phyloP scores from a whole-genome alignment of 2,888 invertebrate species.

The Seira musarum region DNA sequence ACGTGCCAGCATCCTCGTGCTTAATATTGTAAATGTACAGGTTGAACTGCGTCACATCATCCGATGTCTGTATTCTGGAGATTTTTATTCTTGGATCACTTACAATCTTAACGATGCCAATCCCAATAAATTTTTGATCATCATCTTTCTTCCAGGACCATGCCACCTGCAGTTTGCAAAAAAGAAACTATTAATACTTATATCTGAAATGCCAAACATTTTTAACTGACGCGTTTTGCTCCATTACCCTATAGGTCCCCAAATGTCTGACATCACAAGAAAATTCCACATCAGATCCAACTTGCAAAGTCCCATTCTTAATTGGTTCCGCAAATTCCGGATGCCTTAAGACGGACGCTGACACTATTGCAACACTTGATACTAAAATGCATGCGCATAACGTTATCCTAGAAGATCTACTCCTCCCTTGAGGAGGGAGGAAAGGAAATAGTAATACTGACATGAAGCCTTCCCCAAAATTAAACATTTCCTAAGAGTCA shows the following conservation, averaged over 20 bases:
- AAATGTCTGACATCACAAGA: constrained; percentile 62
- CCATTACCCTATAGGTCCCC: constrained; percentile 60
- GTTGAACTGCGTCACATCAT: constrained; percentile 63
- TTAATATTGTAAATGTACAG: constrained; percentile 65
- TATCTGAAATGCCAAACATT: no score
- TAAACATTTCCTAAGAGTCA: background rate
- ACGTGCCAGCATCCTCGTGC: constrained; percentile 56
- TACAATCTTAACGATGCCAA: constrained; percentile 63
- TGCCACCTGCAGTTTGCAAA: constrained; percentile 54
- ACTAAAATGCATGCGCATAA: background rate
- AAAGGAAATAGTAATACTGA: background rate
- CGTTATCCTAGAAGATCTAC: background rate
- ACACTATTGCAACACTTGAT: background rate
- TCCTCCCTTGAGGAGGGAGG: background rate
- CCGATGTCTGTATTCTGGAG: constrained; percentile 62
- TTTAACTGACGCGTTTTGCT: background rate
- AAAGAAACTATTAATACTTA: no score
- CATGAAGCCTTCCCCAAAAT: background rate
- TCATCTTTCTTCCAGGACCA: constrained; percentile 61
- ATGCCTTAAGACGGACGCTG: constrained; percentile 1
- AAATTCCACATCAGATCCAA: constrained; percentile 65
- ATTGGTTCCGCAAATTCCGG: constrained; percentile 65
- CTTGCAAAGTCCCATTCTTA: constrained; percentile 60
- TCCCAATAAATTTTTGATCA: constrained; percentile 57
- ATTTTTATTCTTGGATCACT: constrained; percentile 61